Base-by-base conservation (phyloP, 1,140 invertebrate genomes). In the Cotesia vestalis region DNA sequence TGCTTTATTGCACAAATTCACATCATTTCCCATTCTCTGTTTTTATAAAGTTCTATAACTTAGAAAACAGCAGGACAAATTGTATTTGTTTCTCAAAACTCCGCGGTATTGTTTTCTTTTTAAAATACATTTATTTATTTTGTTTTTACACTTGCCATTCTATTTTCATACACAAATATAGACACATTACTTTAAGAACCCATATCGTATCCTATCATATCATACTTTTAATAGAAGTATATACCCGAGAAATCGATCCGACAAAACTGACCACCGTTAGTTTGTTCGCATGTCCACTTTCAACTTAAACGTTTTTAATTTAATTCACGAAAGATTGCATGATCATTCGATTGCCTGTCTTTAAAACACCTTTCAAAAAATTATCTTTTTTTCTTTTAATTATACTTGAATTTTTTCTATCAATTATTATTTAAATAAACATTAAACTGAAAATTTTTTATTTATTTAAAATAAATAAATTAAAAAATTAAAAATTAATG, bases 171-270 rank as follows among this genome's bases (percentile, higher is more conserved):
- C 8, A 27, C 38, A 69, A 27, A 8, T 14, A 36, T 12, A 40
- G n/a, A n/a, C 20, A 4, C 34, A 12, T 63, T 27, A 59, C 52
- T 55, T 61, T 69, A 55, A 27, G 14, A 17, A 46, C 40, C 11
- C 8, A 46, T 46, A 46, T 27, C 68, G 57, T 40, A 69, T 69
- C 57, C 60, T 27, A 27, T 27, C 27, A 27, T 62, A 51, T n/a
- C 5, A 27, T 4, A 34, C 36, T n/a, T 62, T 46, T 27, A 12
- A 53, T 34, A 57, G 63, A 34, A 40, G 52, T 34, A 34, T 71
- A 71, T 64, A 71, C 51, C 53, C 36, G 66, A 60, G 62, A 60
- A 66, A 72, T 72, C 63, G 70, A 72, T 72, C 55, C 63, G n/a
- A 69, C n/a, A 6, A 35, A 17, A 66, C 62, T 72, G 70, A 72